Evolutionary conservation across 1,140 invertebrate species (phyloP).

Genomic region (Drosophila subobscura): DNA sequence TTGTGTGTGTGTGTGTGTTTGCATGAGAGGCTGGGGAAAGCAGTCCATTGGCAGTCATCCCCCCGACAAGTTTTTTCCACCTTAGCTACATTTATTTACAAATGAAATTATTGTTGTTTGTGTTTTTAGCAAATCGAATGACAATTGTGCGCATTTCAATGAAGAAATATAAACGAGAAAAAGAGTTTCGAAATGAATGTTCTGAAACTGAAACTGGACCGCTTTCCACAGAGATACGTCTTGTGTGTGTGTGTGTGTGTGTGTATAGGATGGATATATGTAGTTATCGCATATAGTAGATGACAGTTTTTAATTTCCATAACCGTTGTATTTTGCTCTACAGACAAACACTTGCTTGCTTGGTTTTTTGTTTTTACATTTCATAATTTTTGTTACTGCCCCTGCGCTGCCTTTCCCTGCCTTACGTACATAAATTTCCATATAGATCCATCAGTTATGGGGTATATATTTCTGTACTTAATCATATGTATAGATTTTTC

Average conservation of each 20-base stretch:
- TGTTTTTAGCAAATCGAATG: constrained; percentile 41
- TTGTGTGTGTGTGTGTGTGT: constrained; percentile 1
- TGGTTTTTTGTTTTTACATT: constrained; percentile 70
- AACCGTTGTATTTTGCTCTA: constrained; percentile 40
- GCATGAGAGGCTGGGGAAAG: constrained; percentile 19
- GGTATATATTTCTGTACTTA: constrained; percentile 41
- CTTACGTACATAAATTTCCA: constrained; percentile 46
- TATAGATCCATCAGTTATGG: constrained; percentile 56
- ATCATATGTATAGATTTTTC: constrained; percentile 37
- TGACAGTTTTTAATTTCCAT: constrained; percentile 18
- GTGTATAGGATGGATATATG: no score
- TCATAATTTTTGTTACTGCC: constrained; percentile 49
- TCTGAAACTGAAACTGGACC: constrained; percentile 10
- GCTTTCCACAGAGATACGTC: constrained; percentile 30
- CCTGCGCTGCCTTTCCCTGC: constrained; percentile 41
- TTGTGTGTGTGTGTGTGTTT: background rate
- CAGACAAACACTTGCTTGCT: constrained; percentile 51
- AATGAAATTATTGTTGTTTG: constrained; percentile 32
- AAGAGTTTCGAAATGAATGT: constrained; percentile 9
- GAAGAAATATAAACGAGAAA: constrained; percentile 11
- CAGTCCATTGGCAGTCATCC: constrained; percentile 20
- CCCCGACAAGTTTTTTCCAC: constrained; percentile 12
- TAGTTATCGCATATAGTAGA: constrained; percentile 11
- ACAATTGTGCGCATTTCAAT: constrained; percentile 71
- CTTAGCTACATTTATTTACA: constrained; percentile 68